A percentile compares a stretch with the other conserved stretches of the same genome.
Conservation (phyloP, 2,888 invertebrate species). For the Digitonthophagus gazella region DNA sequence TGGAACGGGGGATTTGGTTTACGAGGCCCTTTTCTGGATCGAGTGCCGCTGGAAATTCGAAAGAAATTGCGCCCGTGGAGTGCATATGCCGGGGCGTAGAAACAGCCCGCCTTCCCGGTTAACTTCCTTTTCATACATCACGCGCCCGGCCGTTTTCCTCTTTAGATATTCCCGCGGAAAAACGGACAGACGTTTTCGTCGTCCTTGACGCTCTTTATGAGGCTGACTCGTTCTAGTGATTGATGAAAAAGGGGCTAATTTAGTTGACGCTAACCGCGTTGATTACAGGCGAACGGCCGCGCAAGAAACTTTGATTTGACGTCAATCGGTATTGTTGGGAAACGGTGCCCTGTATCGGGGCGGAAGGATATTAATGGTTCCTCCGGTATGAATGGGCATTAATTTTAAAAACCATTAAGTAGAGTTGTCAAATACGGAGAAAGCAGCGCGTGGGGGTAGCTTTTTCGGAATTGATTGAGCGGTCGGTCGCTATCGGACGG, state of each 20-base stretch:
- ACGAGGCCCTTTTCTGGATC: constrained; percentile 25
- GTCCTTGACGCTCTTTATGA: too few species aligned
- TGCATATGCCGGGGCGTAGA: constrained; percentile 20
- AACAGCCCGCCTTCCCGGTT: constrained; percentile 1
- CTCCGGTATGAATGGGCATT: constrained; percentile 18
- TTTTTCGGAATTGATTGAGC: constrained; percentile 35
- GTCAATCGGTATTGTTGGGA: background rate
- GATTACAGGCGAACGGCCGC: background rate
- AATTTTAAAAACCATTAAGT: constrained; percentile 26
- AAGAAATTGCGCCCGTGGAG: constrained; percentile 31
- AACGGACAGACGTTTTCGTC: too few species aligned
- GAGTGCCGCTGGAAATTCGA: constrained; percentile 30
- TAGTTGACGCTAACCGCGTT: background rate
- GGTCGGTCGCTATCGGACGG: constrained; percentile 33
- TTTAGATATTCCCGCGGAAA: background rate
- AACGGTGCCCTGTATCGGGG: background rate
- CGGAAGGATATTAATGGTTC: constrained; percentile 9
- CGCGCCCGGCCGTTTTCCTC: background rate
- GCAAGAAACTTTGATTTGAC: background rate
- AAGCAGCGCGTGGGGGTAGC: constrained; percentile 27
- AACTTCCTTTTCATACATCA: constrained; percentile 15
- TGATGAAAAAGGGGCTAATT: background rate
- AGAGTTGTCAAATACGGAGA: constrained; percentile 30
- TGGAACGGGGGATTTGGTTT: constrained; percentile 33
- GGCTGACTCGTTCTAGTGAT: background rate